Evolutionary conservation across 2,113 vertebrate species (phyloP).

Genomic region (Nansenia antarctica): DNA sequence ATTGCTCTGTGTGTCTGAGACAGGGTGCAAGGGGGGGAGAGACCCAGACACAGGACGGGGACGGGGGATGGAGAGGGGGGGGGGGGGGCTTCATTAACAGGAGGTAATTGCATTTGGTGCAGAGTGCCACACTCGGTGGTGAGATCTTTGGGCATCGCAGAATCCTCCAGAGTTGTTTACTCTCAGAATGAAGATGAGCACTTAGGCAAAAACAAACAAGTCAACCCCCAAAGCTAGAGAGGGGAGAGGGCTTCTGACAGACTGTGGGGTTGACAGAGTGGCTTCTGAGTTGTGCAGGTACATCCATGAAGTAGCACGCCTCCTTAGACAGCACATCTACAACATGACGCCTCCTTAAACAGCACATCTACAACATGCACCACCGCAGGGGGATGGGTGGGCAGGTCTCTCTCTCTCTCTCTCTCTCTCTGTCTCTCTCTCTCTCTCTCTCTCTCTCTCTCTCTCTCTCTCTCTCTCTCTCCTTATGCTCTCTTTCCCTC

Average conservation of each 20-base stretch:
- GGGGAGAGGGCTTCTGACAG: conserved; percentile 46
- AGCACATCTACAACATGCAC: neutral
- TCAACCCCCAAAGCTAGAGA: conserved; percentile 30
- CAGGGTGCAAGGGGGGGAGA: conserved; percentile 37
- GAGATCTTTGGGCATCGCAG: conserved; percentile 58
- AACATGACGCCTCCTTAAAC: neutral
- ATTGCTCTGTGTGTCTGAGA: conserved; percentile 56
- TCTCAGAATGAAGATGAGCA: conserved; percentile 18
- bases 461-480: conserved; percentile 9
- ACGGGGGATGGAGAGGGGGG: too few species aligned
- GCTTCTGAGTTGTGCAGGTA: conserved; percentile 24
- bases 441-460: neutral
- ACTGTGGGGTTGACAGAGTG: conserved; percentile 36
- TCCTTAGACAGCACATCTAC: neutral
- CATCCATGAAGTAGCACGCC: conserved; percentile 37
- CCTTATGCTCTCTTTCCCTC: neutral
- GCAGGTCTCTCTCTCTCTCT: neutral
- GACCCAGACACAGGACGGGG: conserved; percentile 55
- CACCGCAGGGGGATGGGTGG: neutral
- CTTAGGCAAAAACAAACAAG: conserved; percentile 37
- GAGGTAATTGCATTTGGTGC: conserved; percentile 76
- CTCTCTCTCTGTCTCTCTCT: neutral
- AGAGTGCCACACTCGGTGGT: conserved; percentile 64
- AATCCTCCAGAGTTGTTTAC: conserved; percentile 61
- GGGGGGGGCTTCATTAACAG: conserved; percentile 70